Evolutionary conservation across 2,888 invertebrate genomes (phyloP), one percentile per base, ranked within the genome.

Genomic region (Acheta domesticus): DNA sequence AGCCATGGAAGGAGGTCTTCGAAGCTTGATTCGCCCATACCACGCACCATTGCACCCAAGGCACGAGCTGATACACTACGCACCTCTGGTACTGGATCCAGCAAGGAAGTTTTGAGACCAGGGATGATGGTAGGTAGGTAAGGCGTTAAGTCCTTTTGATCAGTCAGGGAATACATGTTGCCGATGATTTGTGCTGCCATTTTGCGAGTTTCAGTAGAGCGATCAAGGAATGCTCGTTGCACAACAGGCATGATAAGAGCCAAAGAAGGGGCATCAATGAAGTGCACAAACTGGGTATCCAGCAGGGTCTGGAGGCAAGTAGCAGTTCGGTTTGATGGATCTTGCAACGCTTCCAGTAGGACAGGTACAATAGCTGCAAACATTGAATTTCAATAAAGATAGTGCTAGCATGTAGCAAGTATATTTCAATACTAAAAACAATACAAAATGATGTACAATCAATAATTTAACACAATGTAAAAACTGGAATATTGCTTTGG

Each of bases 101-200:
- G 89, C 82, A 99, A 89, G 75, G 98, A 98, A 82, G 94, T 94
- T 88, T 99, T 98, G 81, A 99, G 88, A 0, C 99, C 99, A 0
- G 99, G 99, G 82, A 99, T 97, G 83, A 99, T 97, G 77, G 94
- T 96, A 1, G 97, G 96, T 84, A 99, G 89, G 87, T 99, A 99
- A 0, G 99, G 99, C 83, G 95, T 92, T 82, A 99, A 89, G 87
- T 99, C 99, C 89, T 99, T 99, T 87, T 99, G 98, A 88, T 99
- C 99, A 0, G 99, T 99, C 76, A 99, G 89, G 1, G 98, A 98
- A 88, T 99, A 99, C 97, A 99, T 99, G 87, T 99, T 99, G 80
- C 99, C 98, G 84, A 99, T 98, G 86, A 99, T 99, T 89, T 99
- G 98, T 4, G 98, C 98, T 1, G 99, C 97, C 97, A 99, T 98